These are phyloP conservation scores for Chaetops frenatus DNA, from an alignment of 2,113 vertebrate genomes.

Conservation along the genomic window DNA sequence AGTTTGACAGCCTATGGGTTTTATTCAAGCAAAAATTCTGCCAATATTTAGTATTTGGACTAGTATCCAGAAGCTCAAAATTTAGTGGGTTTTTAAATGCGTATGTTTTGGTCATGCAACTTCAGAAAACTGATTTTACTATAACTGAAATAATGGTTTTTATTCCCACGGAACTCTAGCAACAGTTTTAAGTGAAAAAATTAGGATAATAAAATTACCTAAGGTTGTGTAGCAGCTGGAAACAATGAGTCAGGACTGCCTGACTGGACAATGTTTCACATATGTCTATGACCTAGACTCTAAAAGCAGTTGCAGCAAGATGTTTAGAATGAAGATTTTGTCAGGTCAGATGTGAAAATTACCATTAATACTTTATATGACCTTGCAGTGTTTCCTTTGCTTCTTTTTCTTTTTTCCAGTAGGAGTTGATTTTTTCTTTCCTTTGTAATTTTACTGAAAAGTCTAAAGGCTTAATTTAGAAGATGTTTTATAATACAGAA, in stretches of 20 bases:
- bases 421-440: not conserved
- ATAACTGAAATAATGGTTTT: not conserved
- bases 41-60: not conserved
- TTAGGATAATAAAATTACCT: not conserved
- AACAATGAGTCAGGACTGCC: not conserved
- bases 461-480: not conserved
- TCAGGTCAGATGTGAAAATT: not conserved
- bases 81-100: not conserved
- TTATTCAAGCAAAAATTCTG: not conserved
- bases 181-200: conserved; percentile 14
- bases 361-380: not conserved
- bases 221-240: not conserved
- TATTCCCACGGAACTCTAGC: not conserved
- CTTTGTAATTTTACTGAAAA: not conserved
- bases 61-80: not conserved
- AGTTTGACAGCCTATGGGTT: not conserved
- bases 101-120: not conserved
- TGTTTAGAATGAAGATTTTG: not conserved
- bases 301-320: not conserved
- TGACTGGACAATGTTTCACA: not conserved
- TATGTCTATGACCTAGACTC: not conserved
- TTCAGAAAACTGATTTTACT: not conserved
- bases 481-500: not conserved
- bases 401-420: not conserved
- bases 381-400: not conserved